Evolutionary conservation across 2,888 invertebrate species (phyloP), one percentile per base, ranked within the genome.

Genomic region (Spisula subtruncata): DNA sequence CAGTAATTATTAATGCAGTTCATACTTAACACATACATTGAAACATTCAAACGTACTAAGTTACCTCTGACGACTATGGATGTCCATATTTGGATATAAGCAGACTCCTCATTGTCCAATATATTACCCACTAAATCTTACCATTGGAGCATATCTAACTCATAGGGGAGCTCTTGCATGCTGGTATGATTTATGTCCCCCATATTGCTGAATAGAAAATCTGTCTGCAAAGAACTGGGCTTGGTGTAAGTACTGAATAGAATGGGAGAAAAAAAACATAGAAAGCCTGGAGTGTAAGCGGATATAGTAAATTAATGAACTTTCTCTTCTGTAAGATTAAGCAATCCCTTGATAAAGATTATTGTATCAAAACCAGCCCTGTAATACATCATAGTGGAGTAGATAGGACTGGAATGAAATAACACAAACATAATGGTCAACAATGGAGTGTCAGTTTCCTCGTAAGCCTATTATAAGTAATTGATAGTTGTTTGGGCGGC

Each of bases 391-490:
- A 81, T 83, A 16, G 71, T 51, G 8, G 48, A 20, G 51, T 83
- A 86, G 86, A 86, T 86, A 71, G 79, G 66, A 83, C 60, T 86
- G 86, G 83, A 89, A 71, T 56, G 46, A 81, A 89, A 71, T 81
- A 89, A 83, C 86, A 83, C 66, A 60, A 84, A 83, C 56, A 60
- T 89, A 86, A 89, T 89, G 89, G 89, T 83, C 89, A 86, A 86
- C 86, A 86, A 89, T 86, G 66, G 83, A 81, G 82, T 80, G 81
- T 60, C 83, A 86, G 80, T 83, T 86, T 86, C 71, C 83, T 54
- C 66, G 82, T 89, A 86, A 89, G 80, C 84, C 89, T 83, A 89
- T 89, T 89, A 89, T 83, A 20, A 80, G 90, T 90, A 88, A 90
- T 90, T 90, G 90, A 90, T 90, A 86, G 90, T 71, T 83, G 86